These are phyloP conservation scores for Pseudorhombus dupliciocellatus DNA, from an alignment of 2,113 vertebrate species.

Conservation along the genomic window DNA sequence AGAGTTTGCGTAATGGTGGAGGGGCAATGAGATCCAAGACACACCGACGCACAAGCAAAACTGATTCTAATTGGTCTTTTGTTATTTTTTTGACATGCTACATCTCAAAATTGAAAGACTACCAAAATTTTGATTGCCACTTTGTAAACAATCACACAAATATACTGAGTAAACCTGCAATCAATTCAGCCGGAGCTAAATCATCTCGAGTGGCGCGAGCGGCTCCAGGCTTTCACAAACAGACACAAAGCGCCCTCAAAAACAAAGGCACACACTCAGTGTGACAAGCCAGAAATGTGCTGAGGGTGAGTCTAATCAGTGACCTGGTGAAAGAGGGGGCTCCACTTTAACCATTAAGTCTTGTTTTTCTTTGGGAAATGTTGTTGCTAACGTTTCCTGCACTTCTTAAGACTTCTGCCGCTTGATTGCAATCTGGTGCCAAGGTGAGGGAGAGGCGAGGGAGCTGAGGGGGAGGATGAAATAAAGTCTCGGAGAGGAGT, in stretches of 20 bases:
- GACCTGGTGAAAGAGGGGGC: conserved; percentile 59
- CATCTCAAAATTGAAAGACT: neutral
- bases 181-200: conserved; percentile 24
- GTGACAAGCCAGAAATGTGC: conserved; percentile 31
- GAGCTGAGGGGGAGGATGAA: conserved; percentile 1
- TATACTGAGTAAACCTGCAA: conserved; percentile 1
- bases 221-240: conserved; percentile 11
- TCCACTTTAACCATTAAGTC: conserved; percentile 61
- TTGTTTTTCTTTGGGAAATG: conserved; percentile 55
- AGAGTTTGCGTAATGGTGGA: neutral
- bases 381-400: conserved; percentile 54
- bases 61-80: neutral
- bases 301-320: conserved; percentile 62
- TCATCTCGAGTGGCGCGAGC: conserved; percentile 10
- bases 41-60: neutral
- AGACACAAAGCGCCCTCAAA: conserved; percentile 4
- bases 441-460: conserved; percentile 7
- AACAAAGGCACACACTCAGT: conserved; percentile 11
- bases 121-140: neutral
- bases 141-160: conserved; percentile 20
- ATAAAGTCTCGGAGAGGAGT: conserved; percentile 27
- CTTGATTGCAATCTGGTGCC: conserved; percentile 70
- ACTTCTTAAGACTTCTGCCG: conserved; percentile 43
- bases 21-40: neutral
- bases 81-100: neutral